Evolutionary conservation across 2,888 invertebrate genomes (phyloP), one percentile per base, ranked within the genome.

Genomic region (Auanema freiburgensis): DNA sequence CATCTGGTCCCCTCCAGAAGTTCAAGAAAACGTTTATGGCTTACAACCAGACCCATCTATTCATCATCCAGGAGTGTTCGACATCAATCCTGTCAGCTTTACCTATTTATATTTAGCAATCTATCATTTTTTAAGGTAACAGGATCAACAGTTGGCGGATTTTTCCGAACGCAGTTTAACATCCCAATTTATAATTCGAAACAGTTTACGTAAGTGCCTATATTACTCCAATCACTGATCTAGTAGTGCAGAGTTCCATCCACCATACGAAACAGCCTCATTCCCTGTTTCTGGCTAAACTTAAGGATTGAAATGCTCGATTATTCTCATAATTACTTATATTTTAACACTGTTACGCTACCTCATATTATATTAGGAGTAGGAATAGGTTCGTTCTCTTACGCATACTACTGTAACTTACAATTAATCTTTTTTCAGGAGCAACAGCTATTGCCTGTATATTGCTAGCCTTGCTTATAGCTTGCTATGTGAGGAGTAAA

Each of bases 131-230:
- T 70, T 44, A 51, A 76, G 72, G 67, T 65, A 21, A 67, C 76
- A 16, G 79, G 79, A 12, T 72, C 74, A 53, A 72, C 77, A 1
- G 63, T 79, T 4, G 68, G 73, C 33, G 79, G 74, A 2, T 44
- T 46, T 5, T 76, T 79, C 65, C 50, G 74, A 54, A 72, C 70
- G 68, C 77, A 77, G 64, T 58, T 77, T 3, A 69, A 62, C 24
- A 55, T 78, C 52, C 74, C 79, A 10, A 60, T 79, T 16, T 76
- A 73, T 59, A 57, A 54, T 14, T 52, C 57, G 16, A 33, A 21
- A 2, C 12, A 25, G n/a, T 72, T 72, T 49, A 54, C 63, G 60
- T 59, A 11, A 18, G 59, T 65, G 14, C 44, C 33, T 5, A 24
- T 25, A 14, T 12, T 6, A 46, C 41, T 57, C 24, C n/a, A 12